Conservation (phyloP, 2,888 invertebrate species). For the Melipona beecheii region DNA sequence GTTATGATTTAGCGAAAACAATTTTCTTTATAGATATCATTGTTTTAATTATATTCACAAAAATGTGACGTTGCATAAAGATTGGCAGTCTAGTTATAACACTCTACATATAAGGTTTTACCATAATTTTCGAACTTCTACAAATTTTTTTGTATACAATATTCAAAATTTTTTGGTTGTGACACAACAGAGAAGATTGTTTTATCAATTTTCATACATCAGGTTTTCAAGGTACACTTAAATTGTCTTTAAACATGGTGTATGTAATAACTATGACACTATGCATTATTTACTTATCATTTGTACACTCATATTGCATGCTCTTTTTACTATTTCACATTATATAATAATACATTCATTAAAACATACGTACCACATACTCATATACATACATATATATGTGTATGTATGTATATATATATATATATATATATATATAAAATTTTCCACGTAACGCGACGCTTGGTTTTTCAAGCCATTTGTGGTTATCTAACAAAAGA, state of each 20-base stretch:
- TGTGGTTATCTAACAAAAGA: too few relatives aligned
- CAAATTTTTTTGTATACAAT: conserved; percentile 11
- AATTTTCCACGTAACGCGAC: too few relatives aligned
- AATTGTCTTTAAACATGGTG: conserved; percentile 23
- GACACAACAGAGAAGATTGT: conserved; percentile 5
- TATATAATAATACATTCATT: conserved; percentile 39
- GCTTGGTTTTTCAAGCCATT: too few relatives aligned
- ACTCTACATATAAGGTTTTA: background rate
- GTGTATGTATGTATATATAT: conserved; percentile 13
- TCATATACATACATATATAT: conserved; percentile 32
- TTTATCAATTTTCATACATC: conserved; percentile 22
- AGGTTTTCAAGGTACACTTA: conserved; percentile 28
- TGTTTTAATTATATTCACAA: too few relatives aligned
- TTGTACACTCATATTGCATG: conserved; percentile 48
- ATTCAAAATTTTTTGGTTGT: conserved; percentile 22
- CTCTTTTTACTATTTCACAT: conserved; percentile 35
- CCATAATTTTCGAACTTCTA: conserved; percentile 1
- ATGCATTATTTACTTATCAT: conserved; percentile 42
- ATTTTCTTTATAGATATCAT: too few relatives aligned
- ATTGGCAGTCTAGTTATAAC: too few relatives aligned
- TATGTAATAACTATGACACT: conserved; percentile 27
- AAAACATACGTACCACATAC: conserved; percentile 40
- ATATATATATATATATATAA: conserved; percentile 19
- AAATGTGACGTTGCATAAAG: too few relatives aligned
- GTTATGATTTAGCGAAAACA: too few relatives aligned